Evolutionary conservation across 2,797 vertebrate genomes (phyloP).

Genomic region (Mus spretus): DNA sequence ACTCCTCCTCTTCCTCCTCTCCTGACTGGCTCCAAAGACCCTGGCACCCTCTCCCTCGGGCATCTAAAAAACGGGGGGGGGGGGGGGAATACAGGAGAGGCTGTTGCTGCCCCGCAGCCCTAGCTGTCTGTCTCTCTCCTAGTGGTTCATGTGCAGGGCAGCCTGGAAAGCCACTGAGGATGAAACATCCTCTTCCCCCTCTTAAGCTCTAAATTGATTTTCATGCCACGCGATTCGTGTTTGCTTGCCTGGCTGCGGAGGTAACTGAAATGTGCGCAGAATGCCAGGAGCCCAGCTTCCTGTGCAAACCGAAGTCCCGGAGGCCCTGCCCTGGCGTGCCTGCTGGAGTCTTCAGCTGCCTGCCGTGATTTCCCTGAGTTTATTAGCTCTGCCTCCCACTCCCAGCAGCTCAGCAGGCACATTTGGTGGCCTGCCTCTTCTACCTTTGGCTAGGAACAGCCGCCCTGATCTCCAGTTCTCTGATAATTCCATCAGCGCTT

Average conservation of each 20-base stretch:
- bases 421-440: constrained; percentile 39
- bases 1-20: neutral
- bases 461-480: constrained; percentile 46
- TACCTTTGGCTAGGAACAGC: constrained; percentile 51
- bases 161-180: constrained; percentile 33
- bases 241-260: constrained; percentile 37
- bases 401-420: constrained; percentile 53
- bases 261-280: neutral
- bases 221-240: constrained; percentile 46
- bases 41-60: neutral
- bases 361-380: neutral
- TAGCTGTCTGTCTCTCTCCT: neutral
- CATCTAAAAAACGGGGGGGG: neutral
- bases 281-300: neutral
- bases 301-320: neutral
- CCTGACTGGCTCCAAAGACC: neutral
- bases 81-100: too few species aligned
- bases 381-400: constrained; percentile 1
- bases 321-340: neutral
- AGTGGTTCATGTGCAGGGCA: neutral
- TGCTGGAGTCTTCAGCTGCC: neutral
- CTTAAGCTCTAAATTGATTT: constrained; percentile 66
- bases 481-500: constrained; percentile 7
- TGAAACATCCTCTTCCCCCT: neutral
- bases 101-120: neutral